A percentile compares a stretch with the other conserved stretches of the same genome.
phyloP scores from a whole-genome alignment of 2,797 vertebrate genomes.

The Agapornis canus region DNA sequence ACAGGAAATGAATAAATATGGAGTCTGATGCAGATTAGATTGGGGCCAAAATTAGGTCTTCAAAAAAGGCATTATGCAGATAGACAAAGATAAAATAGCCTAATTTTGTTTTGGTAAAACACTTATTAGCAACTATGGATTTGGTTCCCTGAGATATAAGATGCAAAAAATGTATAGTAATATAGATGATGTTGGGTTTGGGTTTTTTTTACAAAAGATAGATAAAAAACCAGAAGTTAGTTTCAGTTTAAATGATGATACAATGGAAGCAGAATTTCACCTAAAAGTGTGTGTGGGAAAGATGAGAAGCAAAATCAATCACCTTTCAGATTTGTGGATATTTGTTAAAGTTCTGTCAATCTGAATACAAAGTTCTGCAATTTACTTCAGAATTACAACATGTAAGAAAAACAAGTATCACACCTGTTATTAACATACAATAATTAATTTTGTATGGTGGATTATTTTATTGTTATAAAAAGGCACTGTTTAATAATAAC shows the following conservation, averaged over 20 bases:
- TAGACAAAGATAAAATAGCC: neutral
- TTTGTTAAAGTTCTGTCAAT: neutral
- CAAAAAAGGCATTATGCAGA: neutral
- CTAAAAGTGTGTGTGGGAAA: neutral
- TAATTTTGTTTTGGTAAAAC: neutral
- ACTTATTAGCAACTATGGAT: neutral
- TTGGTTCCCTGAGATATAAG: neutral
- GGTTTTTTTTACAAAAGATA: neutral
- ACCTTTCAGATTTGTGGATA: neutral
- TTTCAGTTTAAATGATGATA: neutral
- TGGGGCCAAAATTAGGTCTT: neutral
- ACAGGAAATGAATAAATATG: neutral
- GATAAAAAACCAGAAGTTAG: neutral
- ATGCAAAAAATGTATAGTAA: neutral
- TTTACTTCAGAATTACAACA: neutral
- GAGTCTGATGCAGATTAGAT: neutral
- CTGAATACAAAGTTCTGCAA: neutral
- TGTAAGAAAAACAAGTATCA: neutral
- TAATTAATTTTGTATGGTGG: neutral
- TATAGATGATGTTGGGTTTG: neutral
- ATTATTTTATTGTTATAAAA: neutral
- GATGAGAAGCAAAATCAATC: neutral
- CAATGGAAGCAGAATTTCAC: neutral
- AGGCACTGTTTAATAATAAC: neutral
- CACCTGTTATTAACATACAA: neutral